These are phyloP conservation scores for Stegana nigrithorax DNA, from an alignment of 2,888 invertebrate species.

Conservation along the genomic window DNA sequence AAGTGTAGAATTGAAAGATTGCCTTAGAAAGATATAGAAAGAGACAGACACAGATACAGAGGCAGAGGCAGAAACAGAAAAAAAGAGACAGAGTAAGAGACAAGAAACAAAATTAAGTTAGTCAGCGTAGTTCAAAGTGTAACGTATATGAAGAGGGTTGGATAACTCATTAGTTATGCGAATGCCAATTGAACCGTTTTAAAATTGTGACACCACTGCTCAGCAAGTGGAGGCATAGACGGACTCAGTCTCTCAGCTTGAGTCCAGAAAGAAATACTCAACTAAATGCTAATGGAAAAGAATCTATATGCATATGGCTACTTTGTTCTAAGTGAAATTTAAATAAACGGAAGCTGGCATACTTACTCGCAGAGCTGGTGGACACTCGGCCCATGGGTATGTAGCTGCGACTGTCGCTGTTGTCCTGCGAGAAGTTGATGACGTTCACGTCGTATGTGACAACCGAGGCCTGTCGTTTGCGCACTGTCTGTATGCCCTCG, in stretches of 20 bases:
- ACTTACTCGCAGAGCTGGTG: conserved; percentile 69
- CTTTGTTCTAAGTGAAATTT: background rate
- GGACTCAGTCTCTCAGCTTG: too few species aligned
- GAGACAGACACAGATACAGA: conserved; percentile 8
- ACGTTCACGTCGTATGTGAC: conserved; percentile 69
- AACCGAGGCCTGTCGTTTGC: conserved; percentile 68
- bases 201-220: too few species aligned
- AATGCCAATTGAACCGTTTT: too few species aligned
- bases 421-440: conserved; percentile 68
- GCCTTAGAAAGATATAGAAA: too few species aligned
- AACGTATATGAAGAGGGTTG: too few species aligned
- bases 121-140: background rate
- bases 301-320: background rate
- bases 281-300: too few species aligned
- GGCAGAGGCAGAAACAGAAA: conserved; percentile 24
- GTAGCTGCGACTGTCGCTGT: conserved; percentile 66
- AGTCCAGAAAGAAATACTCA: too few species aligned
- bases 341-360: background rate
- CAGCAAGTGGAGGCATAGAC: too few species aligned
- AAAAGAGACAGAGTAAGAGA: conserved; percentile 28
- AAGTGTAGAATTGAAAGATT: too few species aligned
- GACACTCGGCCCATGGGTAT: conserved; percentile 68
- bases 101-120: conserved; percentile 13
- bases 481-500: conserved; percentile 62
- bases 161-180: too few species aligned